These are phyloP conservation scores for Apotomis betuletana DNA, from an alignment of 2,888 invertebrate genomes.

Conservation along the genomic window DNA sequence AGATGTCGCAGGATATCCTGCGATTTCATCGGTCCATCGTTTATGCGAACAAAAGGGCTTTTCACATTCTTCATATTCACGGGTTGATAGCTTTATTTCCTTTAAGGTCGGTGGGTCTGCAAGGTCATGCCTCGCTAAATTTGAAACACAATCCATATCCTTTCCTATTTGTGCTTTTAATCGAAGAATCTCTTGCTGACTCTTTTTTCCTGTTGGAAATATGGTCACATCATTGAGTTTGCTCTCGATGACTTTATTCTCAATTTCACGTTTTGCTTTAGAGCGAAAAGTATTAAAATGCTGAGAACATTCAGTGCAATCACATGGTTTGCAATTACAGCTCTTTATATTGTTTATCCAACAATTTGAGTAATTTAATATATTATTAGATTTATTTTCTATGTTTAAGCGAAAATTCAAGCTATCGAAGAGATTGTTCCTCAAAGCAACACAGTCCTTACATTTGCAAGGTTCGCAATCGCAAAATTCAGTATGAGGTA, in stretches of 20 bases:
- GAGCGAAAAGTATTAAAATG: slow-evolving; percentile 51
- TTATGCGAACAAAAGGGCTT: background rate
- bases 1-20: too few species aligned
- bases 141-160: slow-evolving; percentile 34
- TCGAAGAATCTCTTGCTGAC: slow-evolving; percentile 44
- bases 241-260: slow-evolving; percentile 50
- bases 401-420: background rate
- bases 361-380: slow-evolving; percentile 38
- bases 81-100: background rate
- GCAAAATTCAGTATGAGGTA: slow-evolving; percentile 37
- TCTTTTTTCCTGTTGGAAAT: slow-evolving; percentile 52
- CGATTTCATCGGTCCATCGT: too few species aligned
- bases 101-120: background rate
- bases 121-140: slow-evolving; percentile 40
- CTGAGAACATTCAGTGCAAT: slow-evolving; percentile 50
- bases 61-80: background rate
- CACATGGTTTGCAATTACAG: slow-evolving; percentile 57
- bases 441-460: slow-evolving; percentile 36
- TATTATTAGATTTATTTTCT: background rate
- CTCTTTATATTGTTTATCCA: slow-evolving; percentile 22
- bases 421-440: slow-evolving; percentile 26
- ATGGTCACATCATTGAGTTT: slow-evolving; percentile 48
- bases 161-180: slow-evolving; percentile 43
- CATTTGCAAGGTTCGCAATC: slow-evolving; percentile 44
- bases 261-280: slow-evolving; percentile 53